Evolutionary conservation across 2,797 vertebrate genomes (phyloP).

Genomic region (Darevskia mixta): DNA sequence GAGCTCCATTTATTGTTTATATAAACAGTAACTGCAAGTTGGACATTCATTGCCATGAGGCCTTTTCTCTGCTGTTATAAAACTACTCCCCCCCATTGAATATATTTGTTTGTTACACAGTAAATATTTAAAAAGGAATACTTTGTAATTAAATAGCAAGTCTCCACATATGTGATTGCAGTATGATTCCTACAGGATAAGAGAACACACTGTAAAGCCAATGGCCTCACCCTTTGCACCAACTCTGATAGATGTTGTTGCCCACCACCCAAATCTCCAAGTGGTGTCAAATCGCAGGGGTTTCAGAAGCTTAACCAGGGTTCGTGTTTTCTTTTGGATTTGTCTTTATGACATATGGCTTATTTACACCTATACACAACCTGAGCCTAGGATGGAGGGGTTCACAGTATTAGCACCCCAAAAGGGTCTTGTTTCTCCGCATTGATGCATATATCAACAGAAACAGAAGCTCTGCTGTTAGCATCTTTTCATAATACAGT

Average conservation of each 20-base stretch:
- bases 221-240: too few relatives aligned
- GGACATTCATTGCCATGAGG: slow-evolving; percentile 20
- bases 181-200: not conserved
- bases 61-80: not conserved
- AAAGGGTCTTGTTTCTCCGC: too few relatives aligned
- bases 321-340: too few relatives aligned
- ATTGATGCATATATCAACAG: too few relatives aligned
- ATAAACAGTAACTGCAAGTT: slow-evolving; percentile 8
- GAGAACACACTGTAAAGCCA: not conserved
- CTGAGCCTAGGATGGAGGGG: too few relatives aligned
- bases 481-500: not conserved
- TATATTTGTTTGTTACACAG: not conserved
- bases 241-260: not conserved
- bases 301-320: too few relatives aligned
- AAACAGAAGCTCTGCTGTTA: too few relatives aligned
- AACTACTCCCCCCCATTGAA: not conserved
- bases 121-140: not conserved
- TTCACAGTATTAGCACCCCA: too few relatives aligned
- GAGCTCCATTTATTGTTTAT: slow-evolving; percentile 1
- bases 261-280: too few relatives aligned
- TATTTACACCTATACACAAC: too few relatives aligned
- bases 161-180: not conserved
- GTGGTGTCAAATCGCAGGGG: too few relatives aligned
- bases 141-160: not conserved
- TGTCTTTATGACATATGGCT: too few relatives aligned